These are phyloP conservation scores for Bambusicola thoracicus DNA, from an alignment of 2,113 vertebrate genomes.

Conservation along the genomic window DNA sequence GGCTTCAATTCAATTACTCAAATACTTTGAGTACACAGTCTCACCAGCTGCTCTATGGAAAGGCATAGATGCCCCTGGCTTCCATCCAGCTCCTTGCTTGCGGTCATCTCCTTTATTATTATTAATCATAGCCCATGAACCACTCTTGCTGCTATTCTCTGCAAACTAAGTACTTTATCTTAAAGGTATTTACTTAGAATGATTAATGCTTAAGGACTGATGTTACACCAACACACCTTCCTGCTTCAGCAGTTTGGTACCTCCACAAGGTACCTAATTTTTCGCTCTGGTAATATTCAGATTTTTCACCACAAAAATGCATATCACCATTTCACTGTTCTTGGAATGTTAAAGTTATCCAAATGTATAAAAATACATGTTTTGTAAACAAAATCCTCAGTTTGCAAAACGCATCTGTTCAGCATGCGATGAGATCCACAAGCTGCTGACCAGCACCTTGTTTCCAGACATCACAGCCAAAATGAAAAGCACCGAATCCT, in stretches of 20 bases:
- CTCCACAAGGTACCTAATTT: background rate
- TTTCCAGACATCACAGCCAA: background rate
- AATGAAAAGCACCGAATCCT: background rate
- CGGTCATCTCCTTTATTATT: too few species aligned
- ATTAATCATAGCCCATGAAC: background rate
- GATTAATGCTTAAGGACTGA: background rate
- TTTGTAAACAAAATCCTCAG: background rate
- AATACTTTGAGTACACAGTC: background rate
- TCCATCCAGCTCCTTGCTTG: background rate
- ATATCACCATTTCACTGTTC: background rate
- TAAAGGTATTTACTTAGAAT: background rate
- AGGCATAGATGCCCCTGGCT: background rate
- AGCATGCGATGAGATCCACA: background rate
- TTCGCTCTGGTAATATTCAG: background rate
- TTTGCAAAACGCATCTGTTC: background rate
- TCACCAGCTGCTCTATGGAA: background rate
- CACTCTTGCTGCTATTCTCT: background rate
- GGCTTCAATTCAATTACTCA: background rate
- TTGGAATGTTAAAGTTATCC: background rate
- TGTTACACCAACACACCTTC: background rate
- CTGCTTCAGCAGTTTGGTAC: background rate
- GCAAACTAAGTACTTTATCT: background rate
- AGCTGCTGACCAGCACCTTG: background rate
- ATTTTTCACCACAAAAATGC: background rate
- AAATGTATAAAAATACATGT: background rate